phyloP scores from a whole-genome alignment of 92 coral and sea anemone species.

The Paragorgia papillata region DNA sequence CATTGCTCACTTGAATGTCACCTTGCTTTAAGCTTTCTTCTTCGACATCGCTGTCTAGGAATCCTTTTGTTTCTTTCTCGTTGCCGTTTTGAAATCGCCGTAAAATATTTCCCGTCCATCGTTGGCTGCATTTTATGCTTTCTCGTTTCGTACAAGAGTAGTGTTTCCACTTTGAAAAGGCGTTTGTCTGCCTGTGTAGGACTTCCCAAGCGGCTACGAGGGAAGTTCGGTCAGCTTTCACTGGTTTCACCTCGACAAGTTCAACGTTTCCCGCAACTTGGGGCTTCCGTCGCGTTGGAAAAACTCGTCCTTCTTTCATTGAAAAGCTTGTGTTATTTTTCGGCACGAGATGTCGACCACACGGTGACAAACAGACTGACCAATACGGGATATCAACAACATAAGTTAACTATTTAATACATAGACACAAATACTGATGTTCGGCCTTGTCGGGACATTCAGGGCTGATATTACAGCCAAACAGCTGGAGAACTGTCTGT shows the following conservation, averaged over 20 bases:
- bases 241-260: conserved; percentile 11
- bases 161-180: conserved; percentile 76
- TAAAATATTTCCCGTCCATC: conserved; percentile 44
- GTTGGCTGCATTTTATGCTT: conserved; percentile 12
- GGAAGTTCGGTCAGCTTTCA: conserved; percentile 8
- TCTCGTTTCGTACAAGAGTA: conserved; percentile 46
- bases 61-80: conserved; percentile 46
- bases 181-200: conserved; percentile 56
- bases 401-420: no score
- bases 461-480: background rate
- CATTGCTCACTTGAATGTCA: conserved; percentile 3
- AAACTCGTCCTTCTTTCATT: conserved; percentile 43
- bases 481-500: background rate
- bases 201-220: conserved; percentile 55
- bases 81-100: background rate
- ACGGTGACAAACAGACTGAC: no score
- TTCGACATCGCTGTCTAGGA: conserved; percentile 92
- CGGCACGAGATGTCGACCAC: no score
- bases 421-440: no score
- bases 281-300: conserved; percentile 25
- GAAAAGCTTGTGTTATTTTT: no score
- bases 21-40: conserved; percentile 47
- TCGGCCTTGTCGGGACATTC: no score
- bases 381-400: no score
- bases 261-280: conserved; percentile 16